Percentiles rank a stretch among this genome's conserved stretches.
Evolutionary conservation across 1,140 invertebrate genomes (phyloP).

Genomic region (Papilio glaucus): DNA sequence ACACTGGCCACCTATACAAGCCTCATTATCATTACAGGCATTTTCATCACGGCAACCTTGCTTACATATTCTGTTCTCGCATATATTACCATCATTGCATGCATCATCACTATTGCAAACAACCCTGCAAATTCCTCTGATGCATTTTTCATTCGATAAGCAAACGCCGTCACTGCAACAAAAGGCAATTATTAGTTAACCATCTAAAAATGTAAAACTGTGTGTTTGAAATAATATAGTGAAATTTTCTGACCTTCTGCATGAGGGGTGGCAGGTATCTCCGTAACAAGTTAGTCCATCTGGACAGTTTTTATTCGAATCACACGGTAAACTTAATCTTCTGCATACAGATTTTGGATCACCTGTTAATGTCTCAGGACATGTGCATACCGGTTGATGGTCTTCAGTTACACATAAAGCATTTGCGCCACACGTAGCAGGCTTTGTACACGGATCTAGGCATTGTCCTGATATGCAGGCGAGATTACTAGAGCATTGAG

Average conservation of each 20-base stretch:
- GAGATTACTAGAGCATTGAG: constrained; percentile 87
- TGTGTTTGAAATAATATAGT: neutral
- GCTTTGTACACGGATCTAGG: constrained; percentile 88
- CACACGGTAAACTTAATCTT: constrained; percentile 86
- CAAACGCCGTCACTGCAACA: constrained; percentile 90
- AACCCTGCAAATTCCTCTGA: constrained; percentile 90
- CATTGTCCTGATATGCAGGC: constrained; percentile 91
- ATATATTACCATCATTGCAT: constrained; percentile 92
- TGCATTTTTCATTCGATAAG: constrained; percentile 92
- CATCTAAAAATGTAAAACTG: neutral
- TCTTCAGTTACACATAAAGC: constrained; percentile 88
- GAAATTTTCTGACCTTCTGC: constrained; percentile 84
- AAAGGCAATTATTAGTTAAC: constrained; percentile 35
- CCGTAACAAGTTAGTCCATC: constrained; percentile 89
- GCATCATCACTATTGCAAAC: constrained; percentile 93
- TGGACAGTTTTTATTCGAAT: constrained; percentile 86
- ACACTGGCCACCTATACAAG: constrained; percentile 93
- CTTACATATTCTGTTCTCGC: constrained; percentile 93
- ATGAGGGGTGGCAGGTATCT: constrained; percentile 89
- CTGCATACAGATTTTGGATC: constrained; percentile 90
- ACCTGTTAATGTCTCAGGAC: constrained; percentile 88
- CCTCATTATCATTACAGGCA: constrained; percentile 88
- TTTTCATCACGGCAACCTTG: constrained; percentile 92
- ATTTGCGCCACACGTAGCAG: constrained; percentile 93
- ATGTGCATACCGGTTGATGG: constrained; percentile 90